Percentiles rank a stretch among this genome's conserved stretches.
These are phyloP conservation scores for Drosophila cognata DNA, from an alignment of 2,888 invertebrate genomes.

Conservation along the genomic window DNA sequence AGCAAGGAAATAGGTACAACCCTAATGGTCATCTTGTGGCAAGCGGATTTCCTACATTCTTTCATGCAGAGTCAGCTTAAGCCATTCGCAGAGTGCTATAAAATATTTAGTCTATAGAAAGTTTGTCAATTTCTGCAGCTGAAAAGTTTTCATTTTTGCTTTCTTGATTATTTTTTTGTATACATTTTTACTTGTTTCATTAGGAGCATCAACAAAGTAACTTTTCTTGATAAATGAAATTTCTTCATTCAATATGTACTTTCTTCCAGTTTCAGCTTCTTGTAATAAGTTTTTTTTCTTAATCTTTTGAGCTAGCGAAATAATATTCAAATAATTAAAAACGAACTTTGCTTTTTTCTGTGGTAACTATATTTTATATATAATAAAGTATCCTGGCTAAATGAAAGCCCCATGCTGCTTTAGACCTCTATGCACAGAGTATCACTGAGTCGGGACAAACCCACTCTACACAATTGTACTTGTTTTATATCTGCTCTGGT, in stretches of 20 bases:
- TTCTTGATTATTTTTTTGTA: background rate
- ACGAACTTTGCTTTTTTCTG: background rate
- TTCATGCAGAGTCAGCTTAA: background rate
- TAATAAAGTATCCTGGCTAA: background rate
- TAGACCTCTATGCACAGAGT: background rate
- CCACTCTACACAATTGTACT: constrained; percentile 12
- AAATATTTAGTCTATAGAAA: background rate
- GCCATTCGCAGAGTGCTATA: background rate
- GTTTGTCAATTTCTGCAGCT: background rate
- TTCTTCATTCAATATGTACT: background rate
- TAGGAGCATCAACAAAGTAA: background rate
- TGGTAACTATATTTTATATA: background rate
- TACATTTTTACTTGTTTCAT: background rate
- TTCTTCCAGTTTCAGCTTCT: background rate
- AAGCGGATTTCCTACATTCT: background rate
- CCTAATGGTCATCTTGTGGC: constrained; percentile 14
- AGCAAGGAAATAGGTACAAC: constrained; percentile 3
- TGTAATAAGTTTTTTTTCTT: no score
- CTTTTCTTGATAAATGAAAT: background rate
- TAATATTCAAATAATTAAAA: background rate
- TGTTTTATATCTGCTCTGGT: constrained; percentile 22
- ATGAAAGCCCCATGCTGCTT: background rate
- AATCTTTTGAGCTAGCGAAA: background rate
- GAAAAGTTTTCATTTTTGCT: background rate
- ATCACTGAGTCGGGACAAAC: background rate